Conservation (phyloP, 2,888 invertebrate species). For the Opisthograptis luteolata region DNA sequence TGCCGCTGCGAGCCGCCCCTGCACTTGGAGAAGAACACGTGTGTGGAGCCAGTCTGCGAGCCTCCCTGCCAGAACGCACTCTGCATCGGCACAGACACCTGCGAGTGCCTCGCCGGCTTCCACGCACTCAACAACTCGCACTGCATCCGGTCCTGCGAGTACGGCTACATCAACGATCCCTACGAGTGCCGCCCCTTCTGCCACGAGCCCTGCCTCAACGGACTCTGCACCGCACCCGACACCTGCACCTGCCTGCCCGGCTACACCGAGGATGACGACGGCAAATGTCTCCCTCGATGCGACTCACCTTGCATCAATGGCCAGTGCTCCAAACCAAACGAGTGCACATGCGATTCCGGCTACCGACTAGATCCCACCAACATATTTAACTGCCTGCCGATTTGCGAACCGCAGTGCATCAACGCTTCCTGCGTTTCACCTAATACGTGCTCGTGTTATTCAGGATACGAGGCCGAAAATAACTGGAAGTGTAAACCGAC, state of each 20-base stretch:
- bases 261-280: conserved; percentile 36
- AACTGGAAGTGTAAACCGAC: conserved; percentile 49
- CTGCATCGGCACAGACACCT: conserved; percentile 45
- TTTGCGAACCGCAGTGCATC: conserved; percentile 46
- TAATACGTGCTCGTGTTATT: conserved; percentile 45
- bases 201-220: conserved; percentile 65
- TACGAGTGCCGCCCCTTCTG: conserved; percentile 67
- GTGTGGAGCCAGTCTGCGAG: conserved; percentile 57
- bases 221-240: conserved; percentile 58
- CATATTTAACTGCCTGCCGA: conserved; percentile 39
- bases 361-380: conserved; percentile 23
- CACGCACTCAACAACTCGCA: conserved; percentile 20
- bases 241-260: conserved; percentile 36
- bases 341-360: conserved; percentile 49
- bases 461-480: conserved; percentile 41
- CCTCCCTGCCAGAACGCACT: conserved; percentile 62
- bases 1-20: conserved; percentile 58
- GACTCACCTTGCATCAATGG: conserved; percentile 51
- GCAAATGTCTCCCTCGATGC: conserved; percentile 39
- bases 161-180: conserved; percentile 25
- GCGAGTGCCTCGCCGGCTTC: conserved; percentile 43
- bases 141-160: conserved; percentile 25
- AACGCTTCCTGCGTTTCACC: conserved; percentile 49
- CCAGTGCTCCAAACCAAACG: conserved; percentile 55
- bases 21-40: conserved; percentile 33